Conservation (phyloP, 2,797 vertebrate species). For the Menidia menidia region DNA sequence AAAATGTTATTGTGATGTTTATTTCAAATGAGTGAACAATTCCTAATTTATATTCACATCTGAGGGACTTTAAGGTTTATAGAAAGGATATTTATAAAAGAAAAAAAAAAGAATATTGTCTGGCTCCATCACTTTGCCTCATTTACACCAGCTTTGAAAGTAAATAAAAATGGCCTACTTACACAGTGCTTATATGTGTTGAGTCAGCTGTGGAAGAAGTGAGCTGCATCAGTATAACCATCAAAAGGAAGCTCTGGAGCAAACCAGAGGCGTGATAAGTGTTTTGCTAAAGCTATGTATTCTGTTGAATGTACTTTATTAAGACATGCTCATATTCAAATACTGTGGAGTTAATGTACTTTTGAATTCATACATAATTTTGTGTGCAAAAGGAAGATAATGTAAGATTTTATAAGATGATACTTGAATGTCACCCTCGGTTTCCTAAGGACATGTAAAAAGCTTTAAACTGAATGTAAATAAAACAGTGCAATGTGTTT, state of each 20-base stretch:
- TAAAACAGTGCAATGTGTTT: constrained; percentile 61
- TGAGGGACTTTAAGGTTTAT: constrained; percentile 3
- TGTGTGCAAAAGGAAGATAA: constrained; percentile 42
- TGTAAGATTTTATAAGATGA: constrained; percentile 54
- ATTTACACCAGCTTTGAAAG: constrained; percentile 29
- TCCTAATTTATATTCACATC: constrained; percentile 14
- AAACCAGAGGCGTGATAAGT: constrained; percentile 20
- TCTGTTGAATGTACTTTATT: constrained; percentile 62
- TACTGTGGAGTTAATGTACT: constrained; percentile 27
- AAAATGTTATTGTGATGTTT: constrained; percentile 40
- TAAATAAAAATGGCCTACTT: neutral
- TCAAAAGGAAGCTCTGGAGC: constrained; percentile 18
- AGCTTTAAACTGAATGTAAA: constrained; percentile 58
- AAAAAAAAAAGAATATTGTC: neutral
- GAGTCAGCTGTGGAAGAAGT: neutral
- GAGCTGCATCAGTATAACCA: constrained; percentile 5
- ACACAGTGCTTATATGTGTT: neutral
- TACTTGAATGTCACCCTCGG: constrained; percentile 67
- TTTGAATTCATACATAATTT: constrained; percentile 36
- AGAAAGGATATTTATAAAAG: neutral
- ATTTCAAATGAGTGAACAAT: constrained; percentile 51
- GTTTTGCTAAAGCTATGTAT: constrained; percentile 10
- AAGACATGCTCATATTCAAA: constrained; percentile 45
- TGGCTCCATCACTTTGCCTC: constrained; percentile 10
- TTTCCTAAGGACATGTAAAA: constrained; percentile 66